Percentiles rank a stretch among this genome's conserved stretches.
phyloP scores from a whole-genome alignment of 2,888 invertebrate genomes.

The Ennomos erosarius region DNA sequence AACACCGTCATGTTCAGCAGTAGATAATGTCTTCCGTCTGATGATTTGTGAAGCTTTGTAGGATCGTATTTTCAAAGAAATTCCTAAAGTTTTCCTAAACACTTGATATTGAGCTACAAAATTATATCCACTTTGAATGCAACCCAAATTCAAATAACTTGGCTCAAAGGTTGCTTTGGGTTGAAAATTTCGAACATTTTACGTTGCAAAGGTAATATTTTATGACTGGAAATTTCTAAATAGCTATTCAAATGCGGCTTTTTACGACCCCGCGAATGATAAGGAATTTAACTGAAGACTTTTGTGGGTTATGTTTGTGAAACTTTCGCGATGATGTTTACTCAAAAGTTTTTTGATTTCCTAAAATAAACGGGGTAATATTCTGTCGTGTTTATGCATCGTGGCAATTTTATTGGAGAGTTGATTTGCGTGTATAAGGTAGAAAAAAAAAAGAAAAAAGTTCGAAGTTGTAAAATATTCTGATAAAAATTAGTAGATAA shows the following conservation, averaged over 20 bases:
- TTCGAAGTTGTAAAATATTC: too few species aligned
- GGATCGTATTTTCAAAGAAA: not conserved
- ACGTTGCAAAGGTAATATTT: slow-evolving; percentile 33
- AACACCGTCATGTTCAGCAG: too few species aligned
- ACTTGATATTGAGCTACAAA: not conserved
- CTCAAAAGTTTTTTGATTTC: slow-evolving; percentile 19
- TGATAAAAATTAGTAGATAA: too few species aligned
- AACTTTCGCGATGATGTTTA: slow-evolving; percentile 38
- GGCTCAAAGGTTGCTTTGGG: slow-evolving; percentile 28
- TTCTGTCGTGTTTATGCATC: not conserved
- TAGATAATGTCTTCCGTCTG: too few species aligned
- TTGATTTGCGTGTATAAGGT: too few species aligned
- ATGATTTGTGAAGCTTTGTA: too few species aligned
- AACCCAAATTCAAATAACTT: slow-evolving; percentile 30
- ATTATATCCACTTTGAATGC: slow-evolving; percentile 7
- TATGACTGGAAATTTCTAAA: slow-evolving; percentile 37
- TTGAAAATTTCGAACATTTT: slow-evolving; percentile 29
- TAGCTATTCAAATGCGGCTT: slow-evolving; percentile 40
- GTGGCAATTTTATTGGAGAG: not conserved
- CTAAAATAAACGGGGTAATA: slow-evolving; percentile 13
- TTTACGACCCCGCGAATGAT: slow-evolving; percentile 46
- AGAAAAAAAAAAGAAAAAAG: too few species aligned
- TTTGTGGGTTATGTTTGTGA: slow-evolving; percentile 31
- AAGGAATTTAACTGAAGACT: slow-evolving; percentile 43
- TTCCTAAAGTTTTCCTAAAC: not conserved